Percentiles rank a stretch among this genome's conserved stretches.
Conservation (phyloP, 2,888 invertebrate species). For the Pecten maximus region DNA sequence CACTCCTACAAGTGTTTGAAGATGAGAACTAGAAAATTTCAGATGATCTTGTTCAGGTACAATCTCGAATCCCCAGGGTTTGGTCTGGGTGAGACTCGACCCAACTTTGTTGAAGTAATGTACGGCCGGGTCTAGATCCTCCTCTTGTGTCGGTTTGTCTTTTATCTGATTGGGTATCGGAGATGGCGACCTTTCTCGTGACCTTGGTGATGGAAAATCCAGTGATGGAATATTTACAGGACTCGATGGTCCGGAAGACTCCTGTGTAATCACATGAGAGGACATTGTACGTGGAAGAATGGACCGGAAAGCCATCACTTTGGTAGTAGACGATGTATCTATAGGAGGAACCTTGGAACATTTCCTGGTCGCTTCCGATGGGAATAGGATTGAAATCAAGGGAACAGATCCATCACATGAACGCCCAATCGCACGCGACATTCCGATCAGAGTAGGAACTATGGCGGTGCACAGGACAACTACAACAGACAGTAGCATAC, state of each 20-base stretch:
- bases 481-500: constrained; percentile 70
- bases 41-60: constrained; percentile 77
- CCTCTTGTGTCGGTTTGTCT: constrained; percentile 55
- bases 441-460: constrained; percentile 93
- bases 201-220: constrained; percentile 41
- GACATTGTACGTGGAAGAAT: constrained; percentile 96
- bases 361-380: constrained; percentile 53
- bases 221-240: constrained; percentile 53
- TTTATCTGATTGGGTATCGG: constrained; percentile 52
- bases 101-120: constrained; percentile 96
- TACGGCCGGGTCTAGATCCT: constrained; percentile 87
- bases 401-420: constrained; percentile 89
- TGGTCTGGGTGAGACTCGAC: constrained; percentile 88
- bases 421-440: constrained; percentile 96
- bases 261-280: constrained; percentile 70
- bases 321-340: constrained; percentile 80
- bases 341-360: constrained; percentile 41
- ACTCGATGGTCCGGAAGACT: constrained; percentile 62
- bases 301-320: constrained; percentile 86
- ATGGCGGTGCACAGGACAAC: constrained; percentile 92
- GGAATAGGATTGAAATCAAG: constrained; percentile 86
- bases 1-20: constrained; percentile 79
- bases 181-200: constrained; percentile 65
- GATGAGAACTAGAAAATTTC: constrained; percentile 77
- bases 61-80: constrained; percentile 79